These are phyloP conservation scores for Heteromormyrus szaboi DNA, from an alignment of 2,797 vertebrate species.

Conservation along the genomic window DNA sequence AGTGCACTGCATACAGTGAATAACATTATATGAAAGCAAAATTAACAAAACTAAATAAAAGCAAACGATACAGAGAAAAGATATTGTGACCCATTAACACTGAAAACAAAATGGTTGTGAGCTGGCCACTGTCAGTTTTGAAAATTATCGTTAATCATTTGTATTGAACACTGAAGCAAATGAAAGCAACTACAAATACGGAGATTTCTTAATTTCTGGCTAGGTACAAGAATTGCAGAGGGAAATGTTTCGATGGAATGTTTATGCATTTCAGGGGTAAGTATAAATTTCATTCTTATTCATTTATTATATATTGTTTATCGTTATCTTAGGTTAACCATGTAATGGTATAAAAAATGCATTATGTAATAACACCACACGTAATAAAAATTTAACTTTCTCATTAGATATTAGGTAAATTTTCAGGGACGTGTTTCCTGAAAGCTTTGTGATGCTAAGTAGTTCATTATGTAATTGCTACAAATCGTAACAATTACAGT, in stretches of 20 bases:
- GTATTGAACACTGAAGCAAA: background rate
- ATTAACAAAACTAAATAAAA: background rate
- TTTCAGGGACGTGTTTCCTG: background rate
- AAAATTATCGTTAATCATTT: background rate
- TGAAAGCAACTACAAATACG: background rate
- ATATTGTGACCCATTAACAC: background rate
- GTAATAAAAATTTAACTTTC: background rate
- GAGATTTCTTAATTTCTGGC: background rate
- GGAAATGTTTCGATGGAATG: background rate
- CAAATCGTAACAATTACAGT: background rate
- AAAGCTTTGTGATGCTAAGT: background rate
- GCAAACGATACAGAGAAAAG: background rate
- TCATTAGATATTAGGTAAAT: background rate
- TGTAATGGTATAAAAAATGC: background rate
- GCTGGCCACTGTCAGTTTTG: background rate
- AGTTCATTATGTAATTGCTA: background rate
- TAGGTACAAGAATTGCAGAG: background rate
- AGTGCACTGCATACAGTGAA: background rate
- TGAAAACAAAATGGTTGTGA: background rate
- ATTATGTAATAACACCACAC: background rate
- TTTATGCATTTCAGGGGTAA: background rate
- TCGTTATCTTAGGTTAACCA: background rate
- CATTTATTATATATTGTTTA: background rate
- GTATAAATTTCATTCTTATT: background rate
- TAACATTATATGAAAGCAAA: background rate